phyloP scores from a whole-genome alignment of 2,113 vertebrate species.

The Trogon surrucura region DNA sequence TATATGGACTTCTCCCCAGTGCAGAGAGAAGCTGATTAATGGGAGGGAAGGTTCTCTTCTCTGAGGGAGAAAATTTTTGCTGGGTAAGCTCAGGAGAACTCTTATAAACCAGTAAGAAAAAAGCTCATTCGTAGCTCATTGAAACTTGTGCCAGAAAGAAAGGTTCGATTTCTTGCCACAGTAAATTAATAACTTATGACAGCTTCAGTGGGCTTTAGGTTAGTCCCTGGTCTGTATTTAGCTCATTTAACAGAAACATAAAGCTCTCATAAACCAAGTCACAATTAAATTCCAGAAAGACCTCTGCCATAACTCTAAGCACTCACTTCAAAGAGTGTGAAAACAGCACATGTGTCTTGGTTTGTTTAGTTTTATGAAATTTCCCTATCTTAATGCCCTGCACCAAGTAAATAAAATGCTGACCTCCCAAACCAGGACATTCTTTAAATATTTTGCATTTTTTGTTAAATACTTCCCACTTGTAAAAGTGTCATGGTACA shows the following conservation, averaged over 20 bases:
- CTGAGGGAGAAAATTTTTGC: background rate
- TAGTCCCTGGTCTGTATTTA: background rate
- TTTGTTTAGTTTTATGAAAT: background rate
- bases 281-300: background rate
- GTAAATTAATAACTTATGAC: background rate
- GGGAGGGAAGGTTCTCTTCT: background rate
- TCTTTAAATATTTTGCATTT: background rate
- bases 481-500: background rate
- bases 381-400: background rate
- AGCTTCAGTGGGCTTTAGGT: background rate
- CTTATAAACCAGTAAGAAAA: background rate
- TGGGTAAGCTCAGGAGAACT: background rate
- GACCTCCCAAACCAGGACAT: background rate
- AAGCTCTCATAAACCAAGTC: background rate
- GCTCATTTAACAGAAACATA: background rate
- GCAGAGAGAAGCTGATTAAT: background rate
- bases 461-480: background rate
- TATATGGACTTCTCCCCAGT: background rate
- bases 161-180: background rate
- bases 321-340: background rate
- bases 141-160: background rate
- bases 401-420: background rate
- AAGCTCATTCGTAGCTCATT: background rate
- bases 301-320: background rate
- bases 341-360: background rate